Evolutionary conservation across 2,797 vertebrate species (phyloP), one percentile per base, ranked within the genome.

Genomic region (Okamejei kenojei): DNA sequence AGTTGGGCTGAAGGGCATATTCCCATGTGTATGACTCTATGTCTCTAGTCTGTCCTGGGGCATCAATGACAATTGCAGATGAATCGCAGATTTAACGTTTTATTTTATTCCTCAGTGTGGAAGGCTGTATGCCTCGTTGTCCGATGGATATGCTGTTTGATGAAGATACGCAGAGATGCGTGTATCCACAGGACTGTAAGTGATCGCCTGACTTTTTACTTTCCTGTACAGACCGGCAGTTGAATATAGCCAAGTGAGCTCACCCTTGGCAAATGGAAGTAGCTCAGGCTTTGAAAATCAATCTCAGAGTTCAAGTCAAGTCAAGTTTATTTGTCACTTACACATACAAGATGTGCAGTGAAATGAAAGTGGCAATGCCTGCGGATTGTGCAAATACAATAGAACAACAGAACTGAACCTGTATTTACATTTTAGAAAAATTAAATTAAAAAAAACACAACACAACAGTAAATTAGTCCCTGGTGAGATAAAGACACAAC

Each of bases 151-250:
- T 97, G 97, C 96, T 99, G 93, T 95, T 99, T 95, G 99, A 99
- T 95, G 98, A 99, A 95, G 95, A 98, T 94, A 99, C 98, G 86
- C 97, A 96, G 93, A 97, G 97, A 95, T 99, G 99, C 93, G 99
- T 99, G 93, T 96, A 97, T 94, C 93, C 96, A 93, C 97, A 97
- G 94, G 99, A 99, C 95, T 99, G 99, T 99, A 96, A 96, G 98
- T 96, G 17, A 19, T 54, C 68, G 13, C 32, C 78, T 63, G 78
- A 61, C 80, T 65, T 35, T 8, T 65, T 29, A n/a, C 35, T 88
- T 68, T 88, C 84, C 61, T 88, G 61, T 65, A n/a, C 61, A 35
- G 7, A 88, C 32, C n/a, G 19, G 21, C 8, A 65, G 29, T 9
- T 19, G 17, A 35, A 88, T 65, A 35, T 19, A 65, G 15, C 61